phyloP scores from a whole-genome alignment of 2,113 vertebrate genomes.

The Rafetus swinhoei region DNA sequence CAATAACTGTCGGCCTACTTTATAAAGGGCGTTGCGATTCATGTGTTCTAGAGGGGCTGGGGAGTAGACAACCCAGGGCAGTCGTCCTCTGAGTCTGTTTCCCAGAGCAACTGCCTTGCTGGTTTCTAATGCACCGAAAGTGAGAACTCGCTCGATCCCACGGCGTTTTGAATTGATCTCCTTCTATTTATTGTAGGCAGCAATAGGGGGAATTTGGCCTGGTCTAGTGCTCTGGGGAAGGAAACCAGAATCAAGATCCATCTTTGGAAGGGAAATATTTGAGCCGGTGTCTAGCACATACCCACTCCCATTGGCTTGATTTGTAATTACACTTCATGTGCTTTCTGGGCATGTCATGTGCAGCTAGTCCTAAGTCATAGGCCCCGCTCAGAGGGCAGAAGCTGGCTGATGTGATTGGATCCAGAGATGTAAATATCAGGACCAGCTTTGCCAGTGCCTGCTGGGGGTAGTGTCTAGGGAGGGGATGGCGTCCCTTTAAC shows the following conservation, averaged over 20 bases:
- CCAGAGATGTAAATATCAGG: background rate
- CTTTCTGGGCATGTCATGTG: background rate
- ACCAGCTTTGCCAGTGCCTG: background rate
- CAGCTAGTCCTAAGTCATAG: background rate
- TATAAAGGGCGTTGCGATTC: background rate
- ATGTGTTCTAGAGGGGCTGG: background rate
- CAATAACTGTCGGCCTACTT: background rate
- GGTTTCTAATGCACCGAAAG: background rate
- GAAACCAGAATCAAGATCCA: background rate
- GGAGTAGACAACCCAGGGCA: background rate
- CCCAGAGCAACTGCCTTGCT: background rate
- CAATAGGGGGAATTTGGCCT: background rate
- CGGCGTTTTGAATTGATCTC: background rate
- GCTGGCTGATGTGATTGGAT: background rate
- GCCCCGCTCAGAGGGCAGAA: background rate
- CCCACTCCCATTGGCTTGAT: background rate
- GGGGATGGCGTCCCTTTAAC: background rate
- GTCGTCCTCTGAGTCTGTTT: background rate
- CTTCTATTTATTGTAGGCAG: background rate
- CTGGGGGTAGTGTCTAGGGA: background rate
- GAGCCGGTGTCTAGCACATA: background rate
- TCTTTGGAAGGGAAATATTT: background rate
- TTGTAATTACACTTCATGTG: background rate
- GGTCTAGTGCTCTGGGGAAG: background rate
- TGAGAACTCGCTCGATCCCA: background rate